Evolutionary conservation across 2,113 vertebrate species (phyloP).

Genomic region (Muscicapa adusta): DNA sequence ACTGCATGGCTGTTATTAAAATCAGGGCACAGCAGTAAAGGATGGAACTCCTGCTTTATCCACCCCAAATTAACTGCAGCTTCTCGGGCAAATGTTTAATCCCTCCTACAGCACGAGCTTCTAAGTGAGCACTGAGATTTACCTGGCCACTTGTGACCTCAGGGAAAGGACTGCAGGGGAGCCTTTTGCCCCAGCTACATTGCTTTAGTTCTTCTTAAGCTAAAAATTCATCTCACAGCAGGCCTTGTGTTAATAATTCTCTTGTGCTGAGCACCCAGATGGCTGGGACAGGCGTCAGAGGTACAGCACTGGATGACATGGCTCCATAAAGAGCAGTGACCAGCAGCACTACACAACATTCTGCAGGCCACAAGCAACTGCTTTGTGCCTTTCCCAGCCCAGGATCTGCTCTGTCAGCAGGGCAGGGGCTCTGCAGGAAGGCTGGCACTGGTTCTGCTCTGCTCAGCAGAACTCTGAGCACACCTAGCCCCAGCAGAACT

Average conservation of each 20-base stretch:
- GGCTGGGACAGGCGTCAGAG: background rate
- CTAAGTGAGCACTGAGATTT: background rate
- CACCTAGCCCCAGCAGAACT: background rate
- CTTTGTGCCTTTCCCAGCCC: background rate
- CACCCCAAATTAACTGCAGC: background rate
- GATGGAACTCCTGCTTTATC: background rate
- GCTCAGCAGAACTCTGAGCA: background rate
- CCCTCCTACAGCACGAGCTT: background rate
- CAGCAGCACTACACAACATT: background rate
- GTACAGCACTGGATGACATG: rapidly evolving
- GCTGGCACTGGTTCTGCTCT: background rate
- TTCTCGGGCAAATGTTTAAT: background rate
- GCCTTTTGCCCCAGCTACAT: background rate
- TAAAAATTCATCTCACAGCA: background rate
- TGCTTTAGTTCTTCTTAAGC: background rate
- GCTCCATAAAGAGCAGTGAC: background rate
- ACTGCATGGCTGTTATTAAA: background rate
- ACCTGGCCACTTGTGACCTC: background rate
- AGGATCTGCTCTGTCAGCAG: background rate
- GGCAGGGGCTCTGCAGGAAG: background rate
- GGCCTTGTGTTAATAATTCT: background rate
- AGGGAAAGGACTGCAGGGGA: background rate
- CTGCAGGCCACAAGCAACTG: background rate
- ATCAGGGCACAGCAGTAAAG: background rate
- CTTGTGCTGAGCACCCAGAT: background rate